phyloP scores from a whole-genome alignment of 2,113 vertebrate genomes.

The Seriola aureovittata region DNA sequence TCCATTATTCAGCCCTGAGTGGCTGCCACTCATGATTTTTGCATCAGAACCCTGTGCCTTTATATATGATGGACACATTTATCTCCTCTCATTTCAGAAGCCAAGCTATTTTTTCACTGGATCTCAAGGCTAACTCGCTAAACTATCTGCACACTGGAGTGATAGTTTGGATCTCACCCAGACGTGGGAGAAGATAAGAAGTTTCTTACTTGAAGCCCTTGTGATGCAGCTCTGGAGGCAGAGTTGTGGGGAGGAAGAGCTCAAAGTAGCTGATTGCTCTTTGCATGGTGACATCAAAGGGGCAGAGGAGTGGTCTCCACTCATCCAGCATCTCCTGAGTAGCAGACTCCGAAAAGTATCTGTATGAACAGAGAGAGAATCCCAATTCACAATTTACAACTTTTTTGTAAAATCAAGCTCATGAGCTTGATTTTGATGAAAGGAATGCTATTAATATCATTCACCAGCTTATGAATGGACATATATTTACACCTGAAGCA shows the following conservation, averaged over 20 bases:
- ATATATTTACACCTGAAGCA: constrained; percentile 17
- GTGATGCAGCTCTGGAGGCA: constrained; percentile 94
- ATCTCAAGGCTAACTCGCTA: neutral
- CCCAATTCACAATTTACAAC: neutral
- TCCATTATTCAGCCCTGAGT: constrained; percentile 18
- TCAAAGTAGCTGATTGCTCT: constrained; percentile 98
- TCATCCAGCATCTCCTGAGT: constrained; percentile 97
- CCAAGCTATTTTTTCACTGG: neutral
- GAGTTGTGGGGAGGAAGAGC: constrained; percentile 95
- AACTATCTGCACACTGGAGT: neutral
- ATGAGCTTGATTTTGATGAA: neutral
- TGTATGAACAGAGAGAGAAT: constrained; percentile 66
- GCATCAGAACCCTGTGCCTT: constrained; percentile 8
- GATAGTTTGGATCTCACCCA: neutral
- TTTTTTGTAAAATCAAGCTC: neutral
- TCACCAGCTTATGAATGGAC: constrained; percentile 9
- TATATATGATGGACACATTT: constrained; percentile 20
- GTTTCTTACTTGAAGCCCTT: constrained; percentile 94
- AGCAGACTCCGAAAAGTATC: constrained; percentile 94
- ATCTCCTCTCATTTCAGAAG: neutral
- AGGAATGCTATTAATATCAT: neutral
- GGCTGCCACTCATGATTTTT: constrained; percentile 12
- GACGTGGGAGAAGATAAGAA: neutral
- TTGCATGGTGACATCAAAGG: constrained; percentile 99
- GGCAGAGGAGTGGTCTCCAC: constrained; percentile 96